Conservation (phyloP, 2,888 invertebrate species). For the Bruchidius siliquastri region DNA sequence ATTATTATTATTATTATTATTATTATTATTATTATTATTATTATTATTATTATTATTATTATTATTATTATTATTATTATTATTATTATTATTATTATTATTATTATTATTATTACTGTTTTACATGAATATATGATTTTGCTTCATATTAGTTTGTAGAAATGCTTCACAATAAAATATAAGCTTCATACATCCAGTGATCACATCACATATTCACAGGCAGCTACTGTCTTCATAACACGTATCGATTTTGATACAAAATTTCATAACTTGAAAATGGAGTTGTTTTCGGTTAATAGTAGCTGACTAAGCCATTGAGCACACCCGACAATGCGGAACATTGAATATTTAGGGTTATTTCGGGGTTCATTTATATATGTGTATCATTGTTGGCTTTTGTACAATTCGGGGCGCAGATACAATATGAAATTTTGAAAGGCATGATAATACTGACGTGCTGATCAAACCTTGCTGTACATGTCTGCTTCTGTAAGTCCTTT, state of each 20-base stretch:
- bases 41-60: no score
- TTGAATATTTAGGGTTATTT: not conserved
- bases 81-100: no score
- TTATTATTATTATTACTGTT: no score
- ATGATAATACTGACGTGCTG: not conserved
- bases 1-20: no score
- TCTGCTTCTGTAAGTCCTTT: not conserved
- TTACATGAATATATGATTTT: no score
- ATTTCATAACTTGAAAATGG: not conserved
- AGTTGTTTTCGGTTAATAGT: not conserved
- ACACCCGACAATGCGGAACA: not conserved
- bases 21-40: no score
- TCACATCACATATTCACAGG: no score
- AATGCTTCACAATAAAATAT: no score
- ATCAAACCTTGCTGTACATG: not conserved
- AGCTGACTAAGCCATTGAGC: not conserved
- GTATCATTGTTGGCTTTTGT: not conserved
- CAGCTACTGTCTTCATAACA: not conserved
- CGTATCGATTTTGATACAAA: not conserved
- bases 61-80: no score
- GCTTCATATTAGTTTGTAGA: no score
- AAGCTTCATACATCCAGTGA: no score
- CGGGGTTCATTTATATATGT: not conserved
- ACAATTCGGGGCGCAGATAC: not conserved
- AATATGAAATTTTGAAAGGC: not conserved